phyloP scores from a whole-genome alignment of 1,140 invertebrate species.

The Mylabris phalerata region DNA sequence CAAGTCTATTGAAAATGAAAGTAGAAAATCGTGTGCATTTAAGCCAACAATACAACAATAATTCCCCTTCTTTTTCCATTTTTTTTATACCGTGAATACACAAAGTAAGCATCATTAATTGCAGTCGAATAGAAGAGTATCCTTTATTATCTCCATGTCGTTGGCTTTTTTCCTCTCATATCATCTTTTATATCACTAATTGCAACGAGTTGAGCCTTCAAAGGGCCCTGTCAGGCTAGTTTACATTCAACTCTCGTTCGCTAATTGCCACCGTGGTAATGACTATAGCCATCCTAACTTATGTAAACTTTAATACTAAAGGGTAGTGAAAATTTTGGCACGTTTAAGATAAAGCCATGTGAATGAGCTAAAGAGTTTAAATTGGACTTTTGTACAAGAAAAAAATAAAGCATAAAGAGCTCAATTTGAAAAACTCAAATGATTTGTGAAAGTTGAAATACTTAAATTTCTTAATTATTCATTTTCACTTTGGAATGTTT shows the following conservation, averaged over 20 bases:
- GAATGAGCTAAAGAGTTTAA: constrained; percentile 13
- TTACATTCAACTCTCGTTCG: constrained; percentile 24
- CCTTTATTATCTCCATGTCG: constrained; percentile 30
- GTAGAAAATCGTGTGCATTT: constrained; percentile 20
- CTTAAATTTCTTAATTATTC: not conserved
- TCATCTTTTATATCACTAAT: constrained; percentile 28
- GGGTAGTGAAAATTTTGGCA: constrained; percentile 25
- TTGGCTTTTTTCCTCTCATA: constrained; percentile 29
- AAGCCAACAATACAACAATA: constrained; percentile 8
- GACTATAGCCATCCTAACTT: constrained; percentile 20
- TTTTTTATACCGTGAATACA: not conserved
- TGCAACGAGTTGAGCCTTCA: constrained; percentile 20
- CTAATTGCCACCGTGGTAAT: constrained; percentile 30
- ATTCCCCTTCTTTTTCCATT: constrained; percentile 2
- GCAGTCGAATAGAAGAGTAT: constrained; percentile 6
- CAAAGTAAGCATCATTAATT: constrained; percentile 28
- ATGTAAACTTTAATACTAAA: constrained; percentile 27
- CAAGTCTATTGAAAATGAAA: constrained; percentile 7
- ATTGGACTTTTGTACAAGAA: constrained; percentile 4
- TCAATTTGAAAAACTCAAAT: not conserved
- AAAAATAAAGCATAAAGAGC: not conserved
- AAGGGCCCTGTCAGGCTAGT: constrained; percentile 20
- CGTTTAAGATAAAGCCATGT: constrained; percentile 20
- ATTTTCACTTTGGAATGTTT: no score
- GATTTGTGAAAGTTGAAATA: constrained; percentile 11